A percentile compares a stretch with the other conserved stretches of the same genome.
Evolutionary conservation across 2,888 invertebrate species (phyloP).

Genomic region (Julus scanicus): DNA sequence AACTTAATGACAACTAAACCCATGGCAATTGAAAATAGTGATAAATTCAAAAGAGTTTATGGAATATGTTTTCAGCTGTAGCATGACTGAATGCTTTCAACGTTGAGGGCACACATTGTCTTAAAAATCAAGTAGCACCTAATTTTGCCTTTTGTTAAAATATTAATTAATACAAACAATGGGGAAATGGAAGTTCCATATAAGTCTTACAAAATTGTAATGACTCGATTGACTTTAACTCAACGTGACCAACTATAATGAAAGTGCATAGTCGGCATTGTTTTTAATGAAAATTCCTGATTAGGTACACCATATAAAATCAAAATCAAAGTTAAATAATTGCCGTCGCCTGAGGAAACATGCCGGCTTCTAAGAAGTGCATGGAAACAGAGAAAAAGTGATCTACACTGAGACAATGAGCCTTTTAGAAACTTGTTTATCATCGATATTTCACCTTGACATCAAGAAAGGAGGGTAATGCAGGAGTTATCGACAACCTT

Average conservation of each 20-base stretch:
- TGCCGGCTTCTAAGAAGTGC: neutral
- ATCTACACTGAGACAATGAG: constrained; percentile 1
- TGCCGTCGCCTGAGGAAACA: neutral
- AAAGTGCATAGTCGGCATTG: neutral
- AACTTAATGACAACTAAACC: neutral
- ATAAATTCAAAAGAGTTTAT: neutral
- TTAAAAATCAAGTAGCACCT: neutral
- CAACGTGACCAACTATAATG: neutral
- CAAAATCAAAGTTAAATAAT: neutral
- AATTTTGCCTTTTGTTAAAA: neutral
- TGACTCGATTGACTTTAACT: neutral
- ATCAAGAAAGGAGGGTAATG: neutral
- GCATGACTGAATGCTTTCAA: neutral
- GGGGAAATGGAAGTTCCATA: neutral
- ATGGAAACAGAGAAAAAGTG: neutral
- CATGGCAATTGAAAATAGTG: neutral
- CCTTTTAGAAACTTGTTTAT: neutral
- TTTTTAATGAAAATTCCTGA: neutral
- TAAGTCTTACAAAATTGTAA: neutral
- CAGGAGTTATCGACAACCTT: neutral
- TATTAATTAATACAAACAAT: neutral
- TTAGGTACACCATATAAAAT: neutral
- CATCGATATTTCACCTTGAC: neutral
- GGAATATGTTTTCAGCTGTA: neutral
- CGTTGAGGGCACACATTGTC: neutral